Base-by-base conservation (phyloP, 2,113 vertebrate genomes). In the Delphinapterus leucas region DNA sequence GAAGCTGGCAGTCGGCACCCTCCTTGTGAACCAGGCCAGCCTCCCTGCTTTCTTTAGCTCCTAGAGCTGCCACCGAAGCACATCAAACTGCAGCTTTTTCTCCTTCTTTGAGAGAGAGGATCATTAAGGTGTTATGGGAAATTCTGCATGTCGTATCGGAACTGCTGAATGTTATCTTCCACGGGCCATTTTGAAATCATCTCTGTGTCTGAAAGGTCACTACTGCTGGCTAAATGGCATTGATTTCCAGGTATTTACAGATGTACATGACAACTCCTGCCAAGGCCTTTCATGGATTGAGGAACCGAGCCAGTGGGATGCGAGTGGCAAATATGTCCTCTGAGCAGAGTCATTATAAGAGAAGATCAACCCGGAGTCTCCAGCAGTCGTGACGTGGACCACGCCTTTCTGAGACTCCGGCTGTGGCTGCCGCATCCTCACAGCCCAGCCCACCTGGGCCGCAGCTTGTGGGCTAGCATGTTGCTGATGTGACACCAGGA, bases 191-290 rank as follows among this genome's bases (percentile, higher is more conserved):
- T 93, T 44, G 61, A 97, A 98, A 97, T 93, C 93, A 83, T 82
- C 79, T 90, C 79, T 96, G 73, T 95, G 88, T 98, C 93, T 79
- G 79, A 97, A 96, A 96, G 96, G 96, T 98, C 98, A 98, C 90
- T 97, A 73, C 47, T 11, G 28, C 77, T 90, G 87, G 68, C 88
- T 97, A 93, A 98, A 95, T 49, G 92, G 60, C 95, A 98, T 94
- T 96, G 97, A 98, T 98, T 98, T 98, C 79, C 88, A 25, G 87
- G 95, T 95, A 96, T 97, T 98, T 98, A 98, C 92, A 95, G 94
- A 97, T 96, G 74, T 47, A 76, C 82, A 90, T 41, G 88, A 76
- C 58, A 95, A 89, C 77, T 68, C 77, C 95, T 97, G 63, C 97
- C 95, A 97, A 61, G 77, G 67, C 83, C 76, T 97, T 97, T 90